Evolutionary conservation across 1,140 invertebrate species (phyloP).

Genomic region (Ips typographus): DNA sequence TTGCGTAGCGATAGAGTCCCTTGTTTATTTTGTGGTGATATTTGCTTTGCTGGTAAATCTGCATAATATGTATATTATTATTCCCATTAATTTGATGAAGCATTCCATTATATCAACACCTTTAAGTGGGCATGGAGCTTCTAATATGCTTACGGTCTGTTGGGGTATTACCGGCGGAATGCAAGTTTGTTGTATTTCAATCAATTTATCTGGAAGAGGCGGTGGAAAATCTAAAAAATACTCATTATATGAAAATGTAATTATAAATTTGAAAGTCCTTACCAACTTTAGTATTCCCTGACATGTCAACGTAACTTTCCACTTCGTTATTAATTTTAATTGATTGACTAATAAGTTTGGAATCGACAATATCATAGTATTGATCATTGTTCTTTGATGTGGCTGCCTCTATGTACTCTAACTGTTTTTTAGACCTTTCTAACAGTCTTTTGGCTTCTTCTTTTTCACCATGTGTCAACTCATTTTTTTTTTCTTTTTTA

Average conservation of each 20-base stretch:
- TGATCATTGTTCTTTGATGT: not conserved
- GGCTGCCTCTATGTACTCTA: not conserved
- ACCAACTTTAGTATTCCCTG: slow-evolving; percentile 5
- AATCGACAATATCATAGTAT: not conserved
- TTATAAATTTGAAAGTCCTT: not conserved
- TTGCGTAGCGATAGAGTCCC: slow-evolving; percentile 12
- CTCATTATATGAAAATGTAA: not conserved
- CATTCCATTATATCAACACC: not conserved
- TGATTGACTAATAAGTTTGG: not conserved
- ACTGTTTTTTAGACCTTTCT: slow-evolving; percentile 11
- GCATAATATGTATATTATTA: not conserved
- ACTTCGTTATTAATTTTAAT: not conserved
- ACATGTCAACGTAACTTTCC: slow-evolving; percentile 15
- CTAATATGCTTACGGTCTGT: not conserved
- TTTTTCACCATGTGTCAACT: not conserved
- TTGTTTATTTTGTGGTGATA: slow-evolving; percentile 5
- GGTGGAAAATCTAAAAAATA: not conserved
- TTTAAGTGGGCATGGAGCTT: not conserved
- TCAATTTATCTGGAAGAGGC: not conserved
- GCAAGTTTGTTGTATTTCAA: not conserved
- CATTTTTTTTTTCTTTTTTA: not conserved
- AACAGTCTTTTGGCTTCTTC: slow-evolving; percentile 3
- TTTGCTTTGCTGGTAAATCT: slow-evolving; percentile 19
- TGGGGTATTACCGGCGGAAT: not conserved
- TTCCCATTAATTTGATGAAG: not conserved